These are phyloP conservation scores for Sparus aurata DNA, from an alignment of 2,797 vertebrate genomes.

Conservation along the genomic window DNA sequence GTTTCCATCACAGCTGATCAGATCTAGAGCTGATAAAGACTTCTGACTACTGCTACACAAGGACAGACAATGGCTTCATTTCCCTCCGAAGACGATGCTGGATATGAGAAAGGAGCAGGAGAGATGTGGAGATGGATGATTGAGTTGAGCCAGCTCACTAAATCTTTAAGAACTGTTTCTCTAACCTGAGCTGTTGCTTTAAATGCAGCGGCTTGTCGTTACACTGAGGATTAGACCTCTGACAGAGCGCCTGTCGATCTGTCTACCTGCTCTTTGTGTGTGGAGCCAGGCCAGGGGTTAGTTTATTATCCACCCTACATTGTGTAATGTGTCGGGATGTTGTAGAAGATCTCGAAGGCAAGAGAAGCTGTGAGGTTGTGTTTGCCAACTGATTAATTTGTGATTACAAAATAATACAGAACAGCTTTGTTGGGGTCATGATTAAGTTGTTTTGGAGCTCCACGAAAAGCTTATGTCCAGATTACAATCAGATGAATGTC, in stretches of 20 bases:
- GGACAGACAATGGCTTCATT: background rate
- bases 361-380: background rate
- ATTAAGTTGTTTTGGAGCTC: background rate
- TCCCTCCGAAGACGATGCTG: background rate
- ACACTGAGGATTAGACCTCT: slow-evolving; percentile 60
- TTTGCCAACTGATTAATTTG: background rate
- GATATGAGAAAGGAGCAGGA: background rate
- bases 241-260: slow-evolving; percentile 65
- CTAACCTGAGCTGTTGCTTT: slow-evolving; percentile 77
- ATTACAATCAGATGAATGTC: background rate
- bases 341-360: background rate
- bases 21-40: too few relatives aligned
- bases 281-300: slow-evolving; percentile 43
- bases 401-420: background rate
- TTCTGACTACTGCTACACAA: background rate
- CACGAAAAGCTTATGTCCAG: background rate
- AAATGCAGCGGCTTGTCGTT: slow-evolving; percentile 74
- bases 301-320: slow-evolving; percentile 42
- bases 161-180: slow-evolving; percentile 71
- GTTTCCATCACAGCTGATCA: too few relatives aligned
- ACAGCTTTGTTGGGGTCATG: background rate
- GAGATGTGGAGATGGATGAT: slow-evolving; percentile 37
- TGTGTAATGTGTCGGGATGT: too few relatives aligned
- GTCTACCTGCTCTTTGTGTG: slow-evolving; percentile 62
- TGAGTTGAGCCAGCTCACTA: slow-evolving; percentile 48